Base-by-base conservation (phyloP, 2,113 vertebrate genomes). In the Xiphophorus couchianus region DNA sequence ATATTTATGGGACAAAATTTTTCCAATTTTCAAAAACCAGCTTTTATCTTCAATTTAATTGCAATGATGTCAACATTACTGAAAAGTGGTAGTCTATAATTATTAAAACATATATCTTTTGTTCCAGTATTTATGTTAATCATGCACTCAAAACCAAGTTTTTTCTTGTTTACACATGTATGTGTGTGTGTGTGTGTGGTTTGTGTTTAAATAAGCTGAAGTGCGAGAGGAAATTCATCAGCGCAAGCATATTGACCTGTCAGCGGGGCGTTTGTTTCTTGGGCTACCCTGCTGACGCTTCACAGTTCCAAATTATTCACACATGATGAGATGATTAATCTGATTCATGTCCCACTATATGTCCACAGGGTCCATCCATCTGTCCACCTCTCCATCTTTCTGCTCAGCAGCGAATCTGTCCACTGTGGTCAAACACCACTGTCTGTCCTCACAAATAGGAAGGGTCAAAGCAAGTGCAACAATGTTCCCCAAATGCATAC, bases 251-350 rank as follows among this genome's bases (percentile, higher is more conserved):
- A 91, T 88, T 89, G 92, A 91, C 89, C 89, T 90, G 82, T 80
- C 91, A 86, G 71, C 78, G 77, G 90, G 91, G 79, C 39, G 78
- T 78, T 88, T 82, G 74, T 90, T 90, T 77, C 66, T 51, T 73
- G 80, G 77, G 84, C 71, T 60, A 22, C 33, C 51, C 75, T 87
- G 86, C 91, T 87, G 81, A 79, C 76, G 68, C 66, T 29, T 62
- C 83, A 77, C 73, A 48, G 78, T 81, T 85, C 82, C 85, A 88
- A 88, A 93, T 93, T 90, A 93, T 91, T 91, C 92, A 92, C 92
- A 91, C 89, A 88, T 89, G 90, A 93, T 88, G 91, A 86, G 88
- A 89, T 90, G 89, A 93, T 93, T 91, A 91, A 92, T 92, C 89
- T 85, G 84, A 80, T 88, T 83, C 87, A 73, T 86, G 89, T 91